These are phyloP conservation scores for Aptenodytes patagonicus DNA, from an alignment of 2,113 vertebrate species.

Conservation along the genomic window DNA sequence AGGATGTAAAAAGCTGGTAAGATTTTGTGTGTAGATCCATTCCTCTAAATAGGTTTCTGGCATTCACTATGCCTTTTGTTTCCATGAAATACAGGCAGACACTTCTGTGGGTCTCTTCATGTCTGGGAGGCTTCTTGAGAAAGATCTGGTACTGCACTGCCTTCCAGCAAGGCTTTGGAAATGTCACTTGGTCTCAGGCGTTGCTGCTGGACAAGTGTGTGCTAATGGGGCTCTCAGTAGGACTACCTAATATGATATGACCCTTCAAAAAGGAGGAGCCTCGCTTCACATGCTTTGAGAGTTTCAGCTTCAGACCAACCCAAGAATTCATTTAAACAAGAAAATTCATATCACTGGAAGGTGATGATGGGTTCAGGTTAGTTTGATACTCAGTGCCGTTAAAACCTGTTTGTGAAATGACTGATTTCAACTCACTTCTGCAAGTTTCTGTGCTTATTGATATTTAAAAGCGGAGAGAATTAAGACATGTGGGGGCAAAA, in stretches of 20 bases:
- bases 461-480: background rate
- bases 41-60: background rate
- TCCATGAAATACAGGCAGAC: background rate
- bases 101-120: background rate
- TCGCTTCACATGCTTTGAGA: background rate
- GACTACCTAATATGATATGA: background rate
- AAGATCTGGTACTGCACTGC: background rate
- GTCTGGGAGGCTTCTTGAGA: background rate
- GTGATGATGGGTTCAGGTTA: background rate
- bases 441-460: background rate
- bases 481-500: fast-evolving
- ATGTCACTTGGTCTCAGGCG: background rate
- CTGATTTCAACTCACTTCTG: background rate
- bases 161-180: background rate
- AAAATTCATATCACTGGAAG: background rate
- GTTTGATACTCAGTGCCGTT: background rate
- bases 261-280: background rate
- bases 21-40: background rate
- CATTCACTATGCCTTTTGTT: background rate
- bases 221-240: background rate
- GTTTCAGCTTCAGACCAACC: background rate
- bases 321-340: background rate
- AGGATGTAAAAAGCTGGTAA: background rate
- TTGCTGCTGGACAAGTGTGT: background rate
- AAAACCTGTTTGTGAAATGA: background rate